Percentiles rank a stretch among this genome's conserved stretches.
phyloP scores from a whole-genome alignment of 37 sponge, comb jelly and placozoan genomes.

The Cliona cf. orientalis region DNA sequence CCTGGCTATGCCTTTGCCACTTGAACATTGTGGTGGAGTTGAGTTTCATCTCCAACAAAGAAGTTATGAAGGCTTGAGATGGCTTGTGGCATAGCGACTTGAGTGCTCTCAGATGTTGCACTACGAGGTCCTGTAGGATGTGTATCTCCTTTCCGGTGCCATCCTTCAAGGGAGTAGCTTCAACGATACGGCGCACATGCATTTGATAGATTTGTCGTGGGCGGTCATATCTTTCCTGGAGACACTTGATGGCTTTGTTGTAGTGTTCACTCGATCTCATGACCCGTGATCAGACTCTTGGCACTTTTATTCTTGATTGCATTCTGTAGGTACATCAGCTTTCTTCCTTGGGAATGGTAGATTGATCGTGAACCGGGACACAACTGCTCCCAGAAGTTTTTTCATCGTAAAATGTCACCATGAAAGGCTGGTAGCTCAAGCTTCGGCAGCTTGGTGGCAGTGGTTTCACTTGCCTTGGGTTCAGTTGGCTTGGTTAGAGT shows the following conservation, averaged over 20 bases:
- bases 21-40: constrained; percentile 30
- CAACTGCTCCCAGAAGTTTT: constrained; percentile 36
- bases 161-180: constrained; percentile 25
- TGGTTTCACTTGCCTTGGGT: not conserved
- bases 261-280: constrained; percentile 20
- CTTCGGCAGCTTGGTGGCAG: constrained; percentile 25
- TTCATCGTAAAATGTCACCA: constrained; percentile 25
- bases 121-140: constrained; percentile 30
- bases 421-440: constrained; percentile 28
- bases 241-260: too few species aligned
- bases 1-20: constrained; percentile 29
- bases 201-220: constrained; percentile 30
- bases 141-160: constrained; percentile 32
- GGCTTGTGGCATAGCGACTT: constrained; percentile 30
- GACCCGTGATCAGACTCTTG: constrained; percentile 28
- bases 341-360: constrained; percentile 20
- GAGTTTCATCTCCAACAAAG: constrained; percentile 33
- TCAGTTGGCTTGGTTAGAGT: not conserved
- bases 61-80: constrained; percentile 31
- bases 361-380: constrained; percentile 24
- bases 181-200: constrained; percentile 24
- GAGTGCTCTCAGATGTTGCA: constrained; percentile 29
- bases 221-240: constrained; percentile 19
- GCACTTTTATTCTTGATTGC: constrained; percentile 13
- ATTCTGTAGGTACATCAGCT: too few species aligned